Conservation (phyloP, 2,888 invertebrate genomes). For the Calliphora vomitoria region DNA sequence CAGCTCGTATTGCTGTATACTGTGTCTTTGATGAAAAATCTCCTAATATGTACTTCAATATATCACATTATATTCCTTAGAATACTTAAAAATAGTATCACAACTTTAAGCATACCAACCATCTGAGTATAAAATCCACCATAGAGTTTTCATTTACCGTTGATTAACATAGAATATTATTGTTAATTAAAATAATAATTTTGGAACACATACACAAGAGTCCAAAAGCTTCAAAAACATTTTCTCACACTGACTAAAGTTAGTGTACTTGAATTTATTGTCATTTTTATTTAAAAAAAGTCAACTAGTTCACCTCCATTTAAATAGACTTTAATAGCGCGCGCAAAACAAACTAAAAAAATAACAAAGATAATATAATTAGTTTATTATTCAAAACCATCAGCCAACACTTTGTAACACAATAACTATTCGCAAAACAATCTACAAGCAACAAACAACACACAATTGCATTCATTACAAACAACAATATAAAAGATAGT, state of each 20-base stretch:
- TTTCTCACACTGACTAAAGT: constrained; percentile 47
- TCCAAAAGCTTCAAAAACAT: background rate
- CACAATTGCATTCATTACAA: constrained; percentile 55
- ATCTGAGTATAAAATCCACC: background rate
- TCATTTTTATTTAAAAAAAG: constrained; percentile 20
- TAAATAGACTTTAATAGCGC: constrained; percentile 30
- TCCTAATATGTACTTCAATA: no score
- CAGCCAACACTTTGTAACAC: constrained; percentile 24
- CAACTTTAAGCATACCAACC: background rate
- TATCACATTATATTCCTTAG: no score
- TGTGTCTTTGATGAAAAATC: no score
- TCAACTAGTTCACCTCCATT: constrained; percentile 55
- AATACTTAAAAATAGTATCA: background rate
- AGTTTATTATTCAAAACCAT: constrained; percentile 61
- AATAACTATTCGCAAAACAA: constrained; percentile 50
- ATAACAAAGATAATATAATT: constrained; percentile 59
- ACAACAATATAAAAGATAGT: constrained; percentile 39
- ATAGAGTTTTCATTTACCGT: background rate
- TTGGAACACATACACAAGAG: background rate
- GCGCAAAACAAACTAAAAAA: constrained; percentile 13
- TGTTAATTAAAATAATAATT: background rate
- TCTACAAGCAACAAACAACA: constrained; percentile 23
- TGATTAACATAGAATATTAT: no score
- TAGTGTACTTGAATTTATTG: constrained; percentile 36
- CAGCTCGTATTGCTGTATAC: no score